These are phyloP conservation scores for Gallinago jamesoni DNA, from an alignment of 2,113 vertebrate genomes.

Conservation along the genomic window DNA sequence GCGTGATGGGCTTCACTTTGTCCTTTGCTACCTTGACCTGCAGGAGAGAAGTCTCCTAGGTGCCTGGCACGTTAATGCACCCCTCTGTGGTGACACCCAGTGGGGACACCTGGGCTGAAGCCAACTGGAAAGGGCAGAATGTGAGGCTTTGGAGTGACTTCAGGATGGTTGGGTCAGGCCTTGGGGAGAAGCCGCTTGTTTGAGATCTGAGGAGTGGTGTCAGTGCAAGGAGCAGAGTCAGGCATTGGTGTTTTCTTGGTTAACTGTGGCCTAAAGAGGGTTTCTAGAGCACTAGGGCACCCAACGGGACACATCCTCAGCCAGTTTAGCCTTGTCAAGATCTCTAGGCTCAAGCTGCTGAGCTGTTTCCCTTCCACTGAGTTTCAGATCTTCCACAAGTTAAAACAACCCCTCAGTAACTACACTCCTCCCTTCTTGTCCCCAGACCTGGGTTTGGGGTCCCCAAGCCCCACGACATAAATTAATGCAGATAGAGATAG, in stretches of 20 bases:
- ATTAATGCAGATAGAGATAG: background rate
- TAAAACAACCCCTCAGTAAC: background rate
- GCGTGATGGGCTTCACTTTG: background rate
- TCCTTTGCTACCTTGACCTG: background rate
- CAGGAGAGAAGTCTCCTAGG: background rate
- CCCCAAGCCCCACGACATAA: background rate
- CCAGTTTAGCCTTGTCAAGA: background rate
- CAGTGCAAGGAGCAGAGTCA: background rate
- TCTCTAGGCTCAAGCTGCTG: background rate
- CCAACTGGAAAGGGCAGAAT: background rate
- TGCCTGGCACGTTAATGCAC: too few species aligned
- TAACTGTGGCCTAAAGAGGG: background rate
- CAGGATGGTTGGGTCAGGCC: background rate
- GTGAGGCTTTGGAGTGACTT: background rate
- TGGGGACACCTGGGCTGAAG: background rate
- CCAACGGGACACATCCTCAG: background rate
- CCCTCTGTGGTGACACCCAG: background rate
- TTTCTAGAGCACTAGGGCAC: background rate
- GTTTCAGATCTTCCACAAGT: background rate
- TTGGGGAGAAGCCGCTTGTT: background rate
- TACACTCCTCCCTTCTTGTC: background rate
- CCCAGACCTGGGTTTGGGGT: background rate
- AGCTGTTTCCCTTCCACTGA: background rate
- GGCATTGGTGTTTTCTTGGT: background rate
- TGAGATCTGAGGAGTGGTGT: background rate